Base-by-base conservation (phyloP, 2,113 vertebrate species). In the Lophochroa leadbeateri region DNA sequence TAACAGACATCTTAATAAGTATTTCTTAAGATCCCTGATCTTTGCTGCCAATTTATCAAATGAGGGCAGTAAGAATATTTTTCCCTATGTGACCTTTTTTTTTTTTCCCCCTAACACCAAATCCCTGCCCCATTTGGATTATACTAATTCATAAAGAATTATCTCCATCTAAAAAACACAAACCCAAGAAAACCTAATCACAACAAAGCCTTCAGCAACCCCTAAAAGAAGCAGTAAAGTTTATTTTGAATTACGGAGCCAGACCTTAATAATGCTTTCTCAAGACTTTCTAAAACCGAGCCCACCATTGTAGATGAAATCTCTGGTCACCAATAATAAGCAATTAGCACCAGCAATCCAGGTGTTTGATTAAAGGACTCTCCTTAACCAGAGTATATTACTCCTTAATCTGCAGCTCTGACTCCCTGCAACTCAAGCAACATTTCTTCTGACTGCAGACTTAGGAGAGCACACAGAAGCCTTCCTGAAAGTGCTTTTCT, bases 381-480 rank as follows among this genome's bases (percentile, higher is more conserved):
- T 55, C 13, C 21, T 77, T 43, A 39, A 55, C 3, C 27, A 55
- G 27, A 52, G 31, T 39, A 50, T 0, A 0, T 43, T 46, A 29
- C 53, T 24, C 25, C 63, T 57, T 8, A 43, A 10, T 25, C 39
- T 81, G 20, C 20, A 78, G 6, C 35, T 71, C 29, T 39, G 60
- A 85, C 27, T 84, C 24, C 29, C 63, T 91, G 35, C 28, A 63
- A 46, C 25, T 47, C 24, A 19, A 41, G 24, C 52, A 93, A 39
- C 53, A 29, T 8, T 47, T 35, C 58, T 52, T 37, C 67, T 53
- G 27, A 67, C 27, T 67, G 71, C 58, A 86, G 29, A 49, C 13
- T 67, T 31, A 55, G 43, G 1, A 33, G 11, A 74, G 28, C 27
- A 75, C 37, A 53, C 0, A 0, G 4, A 16, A 65, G 16, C 18